Percentiles rank a stretch among this genome's conserved stretches.
Evolutionary conservation across 2,113 vertebrate species (phyloP).

Genomic region (Muntiacus reevesi): DNA sequence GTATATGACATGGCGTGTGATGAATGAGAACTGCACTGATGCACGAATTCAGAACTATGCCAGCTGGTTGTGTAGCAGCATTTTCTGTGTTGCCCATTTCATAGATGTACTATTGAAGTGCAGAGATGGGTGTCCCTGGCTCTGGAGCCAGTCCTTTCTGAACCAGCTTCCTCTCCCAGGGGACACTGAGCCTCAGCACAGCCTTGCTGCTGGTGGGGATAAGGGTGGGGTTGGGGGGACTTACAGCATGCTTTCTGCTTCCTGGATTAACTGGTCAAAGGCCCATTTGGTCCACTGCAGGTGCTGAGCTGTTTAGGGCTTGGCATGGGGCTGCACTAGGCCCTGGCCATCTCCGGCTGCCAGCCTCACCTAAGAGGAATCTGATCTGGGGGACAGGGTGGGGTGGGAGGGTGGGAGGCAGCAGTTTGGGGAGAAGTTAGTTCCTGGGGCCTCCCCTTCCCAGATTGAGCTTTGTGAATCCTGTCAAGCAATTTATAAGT

Average conservation of each 20-base stretch:
- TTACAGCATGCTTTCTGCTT: fast-evolving
- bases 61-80: too few relatives aligned
- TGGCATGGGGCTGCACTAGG: fast-evolving
- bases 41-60: fast-evolving
- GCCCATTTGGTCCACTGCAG: not conserved
- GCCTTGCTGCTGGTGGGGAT: not conserved
- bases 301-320: not conserved
- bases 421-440: not conserved
- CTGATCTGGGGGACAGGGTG: fast-evolving
- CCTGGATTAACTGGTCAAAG: too few relatives aligned
- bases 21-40: fast-evolving
- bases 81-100: not conserved
- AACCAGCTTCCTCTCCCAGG: not conserved
- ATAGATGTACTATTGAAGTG: not conserved
- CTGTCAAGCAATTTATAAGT: not conserved
- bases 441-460: not conserved
- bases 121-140: not conserved
- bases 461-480: too few relatives aligned
- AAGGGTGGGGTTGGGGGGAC: too few relatives aligned
- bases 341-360: not conserved
- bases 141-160: not conserved
- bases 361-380: not conserved
- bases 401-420: not conserved
- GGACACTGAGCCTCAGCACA: not conserved
- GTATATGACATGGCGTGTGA: fast-evolving